These are phyloP conservation scores for Rhegmatorhina hoffmannsi DNA, from an alignment of 2,113 vertebrate species.

Conservation along the genomic window DNA sequence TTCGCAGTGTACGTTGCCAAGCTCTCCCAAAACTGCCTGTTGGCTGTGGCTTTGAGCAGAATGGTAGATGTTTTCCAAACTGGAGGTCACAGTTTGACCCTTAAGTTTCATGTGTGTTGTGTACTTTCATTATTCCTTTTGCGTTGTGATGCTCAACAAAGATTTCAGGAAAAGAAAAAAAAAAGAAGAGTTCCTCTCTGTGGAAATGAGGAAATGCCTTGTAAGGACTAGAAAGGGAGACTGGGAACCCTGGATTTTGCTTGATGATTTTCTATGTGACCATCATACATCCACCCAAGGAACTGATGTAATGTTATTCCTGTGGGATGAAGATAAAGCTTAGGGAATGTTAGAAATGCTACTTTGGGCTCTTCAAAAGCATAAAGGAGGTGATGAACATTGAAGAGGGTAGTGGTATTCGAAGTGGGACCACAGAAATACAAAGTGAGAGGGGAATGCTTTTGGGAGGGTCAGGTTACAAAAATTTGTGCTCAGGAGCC, in stretches of 20 bases:
- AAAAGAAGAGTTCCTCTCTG: not conserved
- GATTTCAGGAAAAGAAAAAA: slow-evolving; percentile 2
- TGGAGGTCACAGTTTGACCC: slow-evolving; percentile 35
- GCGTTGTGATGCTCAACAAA: not conserved
- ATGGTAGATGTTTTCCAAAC: slow-evolving; percentile 28
- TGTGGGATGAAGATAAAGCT: slow-evolving; percentile 35
- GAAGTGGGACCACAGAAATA: slow-evolving; percentile 17
- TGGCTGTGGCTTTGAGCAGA: slow-evolving; percentile 4
- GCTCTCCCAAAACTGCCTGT: not conserved
- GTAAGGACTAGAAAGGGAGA: not conserved
- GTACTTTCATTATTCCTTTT: slow-evolving; percentile 4
- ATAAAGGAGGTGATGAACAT: slow-evolving; percentile 37
- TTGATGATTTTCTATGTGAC: not conserved
- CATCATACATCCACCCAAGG: not conserved
- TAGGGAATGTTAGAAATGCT: slow-evolving; percentile 47
- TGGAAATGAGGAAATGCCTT: slow-evolving; percentile 43
- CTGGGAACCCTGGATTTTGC: not conserved
- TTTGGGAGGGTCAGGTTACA: slow-evolving; percentile 29
- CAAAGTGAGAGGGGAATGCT: not conserved
- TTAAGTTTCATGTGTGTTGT: slow-evolving; percentile 27
- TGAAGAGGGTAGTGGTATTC: not conserved
- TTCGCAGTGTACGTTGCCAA: not conserved
- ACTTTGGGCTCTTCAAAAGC: slow-evolving; percentile 35
- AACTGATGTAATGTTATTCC: not conserved
- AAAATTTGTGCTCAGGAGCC: not conserved